A percentile compares a stretch with the other conserved stretches of the same genome.
phyloP scores from a whole-genome alignment of 2,113 vertebrate genomes.

The Callipepla californica region DNA sequence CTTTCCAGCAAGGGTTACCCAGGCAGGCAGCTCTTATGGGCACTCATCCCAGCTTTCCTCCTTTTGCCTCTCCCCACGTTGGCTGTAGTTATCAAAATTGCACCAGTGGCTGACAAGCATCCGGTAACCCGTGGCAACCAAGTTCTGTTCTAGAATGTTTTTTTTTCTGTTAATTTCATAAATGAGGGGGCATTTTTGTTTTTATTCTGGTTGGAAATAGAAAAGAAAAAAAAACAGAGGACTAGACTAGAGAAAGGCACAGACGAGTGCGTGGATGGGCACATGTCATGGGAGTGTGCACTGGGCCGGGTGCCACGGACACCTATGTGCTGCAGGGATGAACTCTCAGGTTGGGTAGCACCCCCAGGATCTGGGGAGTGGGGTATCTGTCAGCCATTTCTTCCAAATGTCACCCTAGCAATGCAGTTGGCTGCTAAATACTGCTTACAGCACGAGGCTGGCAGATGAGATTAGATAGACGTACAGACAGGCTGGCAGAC shows the following conservation, averaged over 20 bases:
- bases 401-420: neutral
- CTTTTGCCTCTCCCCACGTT: neutral
- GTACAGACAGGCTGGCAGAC: conserved; percentile 41
- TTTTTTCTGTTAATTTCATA: conserved; percentile 65
- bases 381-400: neutral
- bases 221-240: neutral
- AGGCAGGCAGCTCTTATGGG: neutral
- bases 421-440: neutral
- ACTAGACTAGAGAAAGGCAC: neutral
- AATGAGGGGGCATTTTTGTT: neutral
- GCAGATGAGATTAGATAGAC: neutral
- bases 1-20: neutral
- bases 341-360: accelerated
- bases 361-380: neutral
- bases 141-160: conserved; percentile 60
- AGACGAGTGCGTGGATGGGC: neutral
- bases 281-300: accelerated
- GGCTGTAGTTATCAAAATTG: conserved; percentile 43
- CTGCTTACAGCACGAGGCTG: neutral
- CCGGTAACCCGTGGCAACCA: conserved; percentile 72
- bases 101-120: conserved; percentile 47
- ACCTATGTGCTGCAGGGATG: accelerated
- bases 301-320: accelerated
- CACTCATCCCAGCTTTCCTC: neutral
- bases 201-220: neutral